Evolutionary conservation across 92 coral and sea anemone species (phyloP), one percentile per base, ranked within the genome.

Genomic region (Parazoanthus darwini): DNA sequence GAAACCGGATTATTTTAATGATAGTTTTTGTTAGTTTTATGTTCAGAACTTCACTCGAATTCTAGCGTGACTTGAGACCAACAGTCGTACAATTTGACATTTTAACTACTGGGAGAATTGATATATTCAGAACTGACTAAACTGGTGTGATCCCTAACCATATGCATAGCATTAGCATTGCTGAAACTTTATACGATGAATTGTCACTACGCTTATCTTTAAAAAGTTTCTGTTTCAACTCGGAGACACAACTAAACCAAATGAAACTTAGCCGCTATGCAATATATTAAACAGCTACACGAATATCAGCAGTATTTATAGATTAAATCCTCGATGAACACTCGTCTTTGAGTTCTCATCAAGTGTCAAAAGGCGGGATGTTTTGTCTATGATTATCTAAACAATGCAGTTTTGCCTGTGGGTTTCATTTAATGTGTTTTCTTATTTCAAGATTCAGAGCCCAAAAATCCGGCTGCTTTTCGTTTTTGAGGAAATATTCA

Each of bases 351-450:
- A 84, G 79, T 26, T 80, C 65, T 48, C 79, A 70, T 84, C n/a
- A 56, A 44, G 66, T 70, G 77, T 84, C 46, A 84, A 84, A 37
- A 71, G 87, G 87, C 87, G 87, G 87, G 43, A 51, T 84, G 87
- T 84, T 84, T 84, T 84, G 87, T 84, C 87, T 83, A 14, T 50
- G 22, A 29, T 51, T 71, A 72, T 9, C 43, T 70, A 84, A 84
- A 84, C 87, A 84, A 71, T 42, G 66, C 44, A 44, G 48, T 72
- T 84, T 84, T 33, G 87, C 87, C 87, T 46, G 78, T 70, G 78
- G 87, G 79, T 84, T 8, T 8, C 5, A 51, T 16, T 39, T 84
- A 66, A 35, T 39, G 26, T 72, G 87, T 84, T 84, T 46, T 71
- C 75, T 29, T 70, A 33, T 74, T 84, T 50, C 51, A 48, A 35